Percentiles rank a stretch among this genome's conserved stretches.
phyloP scores from a whole-genome alignment of 2,113 vertebrate species.

The Protobothrops mucrosquamatus region DNA sequence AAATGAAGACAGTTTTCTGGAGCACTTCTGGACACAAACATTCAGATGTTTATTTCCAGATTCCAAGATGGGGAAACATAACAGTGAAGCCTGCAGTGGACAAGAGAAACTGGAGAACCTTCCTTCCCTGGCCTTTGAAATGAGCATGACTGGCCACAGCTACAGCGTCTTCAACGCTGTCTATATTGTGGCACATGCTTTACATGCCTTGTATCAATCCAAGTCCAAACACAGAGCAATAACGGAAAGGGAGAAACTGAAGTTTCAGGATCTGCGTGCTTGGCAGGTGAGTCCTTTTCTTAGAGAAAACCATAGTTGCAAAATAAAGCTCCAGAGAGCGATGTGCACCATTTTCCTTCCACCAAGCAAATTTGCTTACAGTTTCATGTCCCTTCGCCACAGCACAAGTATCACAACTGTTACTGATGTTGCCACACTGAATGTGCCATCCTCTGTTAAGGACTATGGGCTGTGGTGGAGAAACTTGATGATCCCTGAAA shows the following conservation, averaged over 20 bases:
- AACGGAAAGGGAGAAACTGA: background rate
- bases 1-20: background rate
- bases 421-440: background rate
- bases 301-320: background rate
- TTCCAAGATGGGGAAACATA: too few relatives aligned
- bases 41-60: background rate
- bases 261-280: background rate
- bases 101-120: background rate
- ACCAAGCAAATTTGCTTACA: background rate
- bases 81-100: background rate
- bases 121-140: background rate
- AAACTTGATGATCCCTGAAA: background rate
- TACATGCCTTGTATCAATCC: background rate
- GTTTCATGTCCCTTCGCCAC: background rate
- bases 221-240: background rate
- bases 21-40: background rate
- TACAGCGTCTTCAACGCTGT: background rate
- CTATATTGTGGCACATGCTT: background rate
- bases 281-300: background rate
- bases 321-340: background rate
- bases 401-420: background rate
- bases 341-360: background rate
- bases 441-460: background rate
- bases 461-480: background rate
- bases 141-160: constrained; percentile 1